phyloP scores from a whole-genome alignment of 2,797 vertebrate genomes.

The Chaetodon trifasciatus region DNA sequence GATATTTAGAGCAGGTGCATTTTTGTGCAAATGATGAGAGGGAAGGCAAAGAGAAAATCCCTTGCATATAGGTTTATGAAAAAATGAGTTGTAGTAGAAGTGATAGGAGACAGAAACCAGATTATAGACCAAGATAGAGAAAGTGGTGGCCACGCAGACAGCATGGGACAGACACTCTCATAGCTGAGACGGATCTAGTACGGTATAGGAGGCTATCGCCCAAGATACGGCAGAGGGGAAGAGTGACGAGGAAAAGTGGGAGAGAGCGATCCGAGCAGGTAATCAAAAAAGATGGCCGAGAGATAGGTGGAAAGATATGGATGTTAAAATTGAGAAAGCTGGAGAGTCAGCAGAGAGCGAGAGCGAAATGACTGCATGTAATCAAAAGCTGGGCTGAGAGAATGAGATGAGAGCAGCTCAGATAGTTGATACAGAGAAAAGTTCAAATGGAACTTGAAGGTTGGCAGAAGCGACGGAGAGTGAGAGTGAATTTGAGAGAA shows the following conservation, averaged over 20 bases:
- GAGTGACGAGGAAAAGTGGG: neutral
- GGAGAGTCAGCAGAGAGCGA: neutral
- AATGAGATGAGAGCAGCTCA: constrained; percentile 16
- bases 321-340: constrained; percentile 28
- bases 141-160: neutral
- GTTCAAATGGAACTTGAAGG: constrained; percentile 10
- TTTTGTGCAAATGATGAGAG: too few species aligned
- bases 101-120: neutral
- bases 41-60: neutral
- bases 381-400: constrained; percentile 18
- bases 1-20: neutral
- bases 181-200: neutral
- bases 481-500: neutral
- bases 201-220: neutral
- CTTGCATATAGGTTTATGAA: neutral
- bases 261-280: constrained; percentile 17
- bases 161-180: neutral
- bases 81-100: neutral
- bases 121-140: neutral
- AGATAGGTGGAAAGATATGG: constrained; percentile 4
- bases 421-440: neutral
- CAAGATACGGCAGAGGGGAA: neutral
- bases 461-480: constrained; percentile 15
- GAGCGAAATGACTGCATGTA: neutral
- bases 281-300: constrained; percentile 23